Percentiles rank a stretch among this genome's conserved stretches.
phyloP scores from a whole-genome alignment of 2,888 invertebrate genomes.

The Pollenia angustigena region DNA sequence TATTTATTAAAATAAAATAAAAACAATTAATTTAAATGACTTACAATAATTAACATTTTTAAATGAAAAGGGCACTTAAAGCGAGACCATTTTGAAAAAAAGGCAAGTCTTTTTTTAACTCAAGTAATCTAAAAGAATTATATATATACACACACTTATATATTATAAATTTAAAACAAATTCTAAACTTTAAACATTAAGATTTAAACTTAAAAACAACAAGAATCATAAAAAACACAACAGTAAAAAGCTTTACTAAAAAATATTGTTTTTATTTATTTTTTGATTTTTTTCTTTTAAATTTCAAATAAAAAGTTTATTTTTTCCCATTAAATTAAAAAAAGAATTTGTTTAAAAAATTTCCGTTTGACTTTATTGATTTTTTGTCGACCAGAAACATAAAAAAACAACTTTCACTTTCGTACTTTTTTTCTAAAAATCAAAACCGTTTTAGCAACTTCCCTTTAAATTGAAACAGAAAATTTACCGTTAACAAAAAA shows the following conservation, averaged over 20 bases:
- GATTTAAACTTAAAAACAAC: constrained; percentile 49
- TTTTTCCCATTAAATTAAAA: background rate
- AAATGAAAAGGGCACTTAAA: constrained; percentile 44
- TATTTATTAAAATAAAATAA: constrained; percentile 49
- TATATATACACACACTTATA: constrained; percentile 46
- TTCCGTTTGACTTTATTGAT: constrained; percentile 3
- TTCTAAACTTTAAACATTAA: constrained; percentile 59
- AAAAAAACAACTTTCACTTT: background rate
- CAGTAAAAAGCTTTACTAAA: constrained; percentile 60
- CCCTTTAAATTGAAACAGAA: constrained; percentile 37
- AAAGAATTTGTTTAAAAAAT: background rate
- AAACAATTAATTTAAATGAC: constrained; percentile 45
- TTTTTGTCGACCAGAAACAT: background rate
- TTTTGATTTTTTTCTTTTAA: background rate
- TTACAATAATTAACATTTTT: constrained; percentile 26
- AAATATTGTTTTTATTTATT: constrained; percentile 17
- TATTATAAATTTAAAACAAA: constrained; percentile 44
- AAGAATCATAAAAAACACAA: constrained; percentile 22
- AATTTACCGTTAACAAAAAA: background rate
- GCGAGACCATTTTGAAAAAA: constrained; percentile 52
- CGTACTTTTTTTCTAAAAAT: background rate
- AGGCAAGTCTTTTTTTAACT: constrained; percentile 48
- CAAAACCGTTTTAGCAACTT: constrained; percentile 37
- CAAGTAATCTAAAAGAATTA: constrained; percentile 64
- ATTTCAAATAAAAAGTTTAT: background rate